Evolutionary conservation across 1,140 invertebrate species (phyloP).

Genomic region (Zaprionus africanus): DNA sequence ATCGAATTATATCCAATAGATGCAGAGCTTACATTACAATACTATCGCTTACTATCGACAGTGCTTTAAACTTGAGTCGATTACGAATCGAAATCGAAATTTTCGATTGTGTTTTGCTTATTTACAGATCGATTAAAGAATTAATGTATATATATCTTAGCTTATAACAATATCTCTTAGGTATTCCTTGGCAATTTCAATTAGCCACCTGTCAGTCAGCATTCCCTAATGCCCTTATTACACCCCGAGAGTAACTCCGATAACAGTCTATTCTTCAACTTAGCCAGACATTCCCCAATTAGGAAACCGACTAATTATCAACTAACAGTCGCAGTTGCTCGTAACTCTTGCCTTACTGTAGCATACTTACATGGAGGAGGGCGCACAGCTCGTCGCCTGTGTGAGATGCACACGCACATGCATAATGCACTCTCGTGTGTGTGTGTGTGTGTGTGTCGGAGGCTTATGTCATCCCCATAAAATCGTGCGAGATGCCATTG

Average conservation of each 20-base stretch:
- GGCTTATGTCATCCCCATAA: slow-evolving; percentile 36
- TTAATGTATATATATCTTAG: too few species aligned
- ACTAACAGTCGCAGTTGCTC: background rate
- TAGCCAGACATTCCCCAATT: background rate
- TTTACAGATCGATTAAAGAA: too few species aligned
- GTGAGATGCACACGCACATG: too few species aligned
- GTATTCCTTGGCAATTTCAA: background rate
- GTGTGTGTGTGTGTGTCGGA: background rate
- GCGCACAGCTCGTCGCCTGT: background rate
- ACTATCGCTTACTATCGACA: too few species aligned
- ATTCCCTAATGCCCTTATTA: background rate
- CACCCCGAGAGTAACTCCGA: too few species aligned
- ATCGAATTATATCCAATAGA: background rate
- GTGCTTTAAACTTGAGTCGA: too few species aligned
- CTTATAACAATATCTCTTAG: background rate
- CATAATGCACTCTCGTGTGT: background rate
- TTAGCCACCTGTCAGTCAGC: background rate
- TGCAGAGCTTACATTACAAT: too few species aligned
- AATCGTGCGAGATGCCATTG: slow-evolving; percentile 33
- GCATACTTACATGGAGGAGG: slow-evolving; percentile 15
- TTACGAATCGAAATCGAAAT: too few species aligned
- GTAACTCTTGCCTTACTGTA: background rate
- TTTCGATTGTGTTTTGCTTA: too few species aligned
- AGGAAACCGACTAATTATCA: background rate
- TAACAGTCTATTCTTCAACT: too few species aligned